These are phyloP conservation scores for Pogoniulus pusillus DNA, from an alignment of 2,797 vertebrate species.

Conservation along the genomic window DNA sequence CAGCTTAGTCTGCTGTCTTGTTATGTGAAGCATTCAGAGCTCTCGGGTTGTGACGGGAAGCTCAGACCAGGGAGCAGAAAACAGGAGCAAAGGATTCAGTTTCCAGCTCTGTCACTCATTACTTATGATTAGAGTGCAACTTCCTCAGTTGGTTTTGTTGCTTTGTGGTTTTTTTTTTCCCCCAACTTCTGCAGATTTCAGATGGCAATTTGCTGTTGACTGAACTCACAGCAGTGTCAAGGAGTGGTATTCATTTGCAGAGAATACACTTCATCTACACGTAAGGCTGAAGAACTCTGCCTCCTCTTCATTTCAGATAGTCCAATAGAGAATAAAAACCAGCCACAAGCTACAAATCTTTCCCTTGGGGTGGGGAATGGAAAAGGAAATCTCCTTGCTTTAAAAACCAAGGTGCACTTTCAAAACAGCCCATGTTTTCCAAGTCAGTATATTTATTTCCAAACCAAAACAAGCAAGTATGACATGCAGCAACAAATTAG, in stretches of 20 bases:
- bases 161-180: neutral
- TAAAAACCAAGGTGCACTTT: neutral
- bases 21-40: neutral
- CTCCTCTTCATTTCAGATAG: neutral
- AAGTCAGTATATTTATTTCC: slow-evolving; percentile 39
- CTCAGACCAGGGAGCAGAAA: neutral
- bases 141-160: neutral
- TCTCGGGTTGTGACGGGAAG: neutral
- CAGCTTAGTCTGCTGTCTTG: neutral
- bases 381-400: neutral
- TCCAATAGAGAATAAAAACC: neutral
- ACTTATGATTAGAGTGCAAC: neutral
- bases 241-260: neutral
- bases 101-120: neutral
- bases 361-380: neutral
- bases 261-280: neutral
- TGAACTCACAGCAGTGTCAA: neutral
- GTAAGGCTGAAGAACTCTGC: neutral
- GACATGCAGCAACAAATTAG: slow-evolving; percentile 58
- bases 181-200: neutral
- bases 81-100: neutral
- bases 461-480: slow-evolving; percentile 29
- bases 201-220: neutral
- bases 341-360: neutral
- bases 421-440: slow-evolving; percentile 9